phyloP scores from a whole-genome alignment of 2,797 vertebrate genomes.

The Holocentrus rufus region DNA sequence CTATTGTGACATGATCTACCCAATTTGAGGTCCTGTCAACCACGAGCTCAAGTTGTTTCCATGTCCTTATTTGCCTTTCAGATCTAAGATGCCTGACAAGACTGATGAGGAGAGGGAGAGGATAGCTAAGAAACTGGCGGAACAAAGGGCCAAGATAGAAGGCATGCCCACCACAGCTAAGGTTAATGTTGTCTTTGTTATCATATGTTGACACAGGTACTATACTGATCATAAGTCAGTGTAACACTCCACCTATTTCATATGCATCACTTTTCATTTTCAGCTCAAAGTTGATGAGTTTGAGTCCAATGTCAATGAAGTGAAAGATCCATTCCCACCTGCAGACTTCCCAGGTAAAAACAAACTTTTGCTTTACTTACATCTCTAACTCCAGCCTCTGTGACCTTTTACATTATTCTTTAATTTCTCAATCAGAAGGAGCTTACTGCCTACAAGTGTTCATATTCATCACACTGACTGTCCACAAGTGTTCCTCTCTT shows the following conservation, averaged over 20 bases:
- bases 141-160: constrained; percentile 91
- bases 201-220: neutral
- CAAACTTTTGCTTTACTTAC: neutral
- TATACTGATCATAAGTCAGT: neutral
- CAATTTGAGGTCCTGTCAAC: neutral
- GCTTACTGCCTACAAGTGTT: constrained; percentile 20
- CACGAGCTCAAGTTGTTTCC: neutral
- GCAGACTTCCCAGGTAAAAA: constrained; percentile 95
- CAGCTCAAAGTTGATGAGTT: constrained; percentile 98
- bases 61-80: constrained; percentile 55
- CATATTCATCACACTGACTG: constrained; percentile 44
- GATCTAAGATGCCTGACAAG: constrained; percentile 88
- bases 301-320: constrained; percentile 97
- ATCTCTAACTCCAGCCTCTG: neutral
- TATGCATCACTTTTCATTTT: constrained; percentile 5
- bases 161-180: constrained; percentile 96
- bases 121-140: constrained; percentile 90
- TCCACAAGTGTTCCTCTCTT: constrained; percentile 37
- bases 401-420: neutral
- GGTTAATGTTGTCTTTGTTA: constrained; percentile 75
- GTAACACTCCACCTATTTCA: constrained; percentile 10
- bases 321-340: constrained; percentile 98
- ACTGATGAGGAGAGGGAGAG: constrained; percentile 90
- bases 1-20: neutral
- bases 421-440: neutral